phyloP scores from a whole-genome alignment of 2,888 invertebrate species.

The Polietes domitor region DNA sequence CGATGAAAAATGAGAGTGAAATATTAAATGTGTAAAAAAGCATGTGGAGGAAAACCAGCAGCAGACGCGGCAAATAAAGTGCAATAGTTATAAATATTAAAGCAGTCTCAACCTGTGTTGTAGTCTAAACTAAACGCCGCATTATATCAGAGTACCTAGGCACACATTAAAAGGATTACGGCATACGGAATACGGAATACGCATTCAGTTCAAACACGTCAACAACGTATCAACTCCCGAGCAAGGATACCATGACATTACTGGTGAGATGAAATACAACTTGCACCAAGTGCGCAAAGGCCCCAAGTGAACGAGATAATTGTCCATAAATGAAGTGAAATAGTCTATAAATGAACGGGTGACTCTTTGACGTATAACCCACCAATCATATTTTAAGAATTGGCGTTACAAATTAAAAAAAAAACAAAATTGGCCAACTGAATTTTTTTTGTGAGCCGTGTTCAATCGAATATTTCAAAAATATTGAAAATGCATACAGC shows the following conservation, averaged over 20 bases:
- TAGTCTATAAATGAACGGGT: no score
- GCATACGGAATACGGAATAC: conserved; percentile 38
- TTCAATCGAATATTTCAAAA: no score
- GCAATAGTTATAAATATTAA: conserved; percentile 65
- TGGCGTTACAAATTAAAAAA: no score
- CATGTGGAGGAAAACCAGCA: neutral
- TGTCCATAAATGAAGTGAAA: neutral
- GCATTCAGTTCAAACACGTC: conserved; percentile 22
- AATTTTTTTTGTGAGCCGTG: no score
- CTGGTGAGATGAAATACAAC: conserved; percentile 50
- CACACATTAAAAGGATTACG: conserved; percentile 46
- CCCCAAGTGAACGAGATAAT: no score
- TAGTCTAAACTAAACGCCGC: conserved; percentile 56
- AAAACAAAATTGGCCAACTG: no score
- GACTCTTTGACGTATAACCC: no score
- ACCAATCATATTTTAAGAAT: no score
- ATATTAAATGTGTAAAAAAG: neutral
- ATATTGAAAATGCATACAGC: no score
- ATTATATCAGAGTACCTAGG: neutral
- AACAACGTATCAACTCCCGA: conserved; percentile 40
- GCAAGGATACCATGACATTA: conserved; percentile 62
- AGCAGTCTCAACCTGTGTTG: conserved; percentile 45
- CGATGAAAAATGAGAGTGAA: conserved; percentile 12
- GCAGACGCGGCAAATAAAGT: conserved; percentile 13
- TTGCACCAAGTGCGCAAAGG: neutral